A percentile compares a stretch with the other conserved stretches of the same genome.
These are phyloP conservation scores for Oreochromis mossambicus DNA, from an alignment of 2,797 vertebrate genomes.

Conservation along the genomic window DNA sequence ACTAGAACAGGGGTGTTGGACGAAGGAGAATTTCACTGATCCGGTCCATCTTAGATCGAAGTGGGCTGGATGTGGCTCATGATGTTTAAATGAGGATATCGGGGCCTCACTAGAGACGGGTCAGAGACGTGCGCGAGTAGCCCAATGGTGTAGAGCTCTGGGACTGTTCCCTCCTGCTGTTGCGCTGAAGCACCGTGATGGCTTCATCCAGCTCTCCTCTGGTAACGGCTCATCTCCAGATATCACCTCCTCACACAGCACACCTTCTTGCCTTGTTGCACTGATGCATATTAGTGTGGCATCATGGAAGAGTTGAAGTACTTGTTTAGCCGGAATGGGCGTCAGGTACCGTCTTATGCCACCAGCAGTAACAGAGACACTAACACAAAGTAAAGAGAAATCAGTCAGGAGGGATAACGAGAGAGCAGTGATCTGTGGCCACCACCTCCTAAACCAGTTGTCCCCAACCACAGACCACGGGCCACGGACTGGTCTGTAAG, in stretches of 20 bases:
- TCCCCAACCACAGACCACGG: no score
- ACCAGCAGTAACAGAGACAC: neutral
- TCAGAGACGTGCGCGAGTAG: accelerated
- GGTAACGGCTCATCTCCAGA: neutral
- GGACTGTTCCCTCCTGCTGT: neutral
- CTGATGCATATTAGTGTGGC: neutral
- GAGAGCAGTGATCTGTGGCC: neutral
- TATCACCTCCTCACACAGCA: neutral
- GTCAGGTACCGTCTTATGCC: no score
- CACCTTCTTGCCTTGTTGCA: accelerated
- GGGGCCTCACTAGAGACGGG: no score
- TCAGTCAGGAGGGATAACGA: neutral
- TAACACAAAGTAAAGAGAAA: neutral
- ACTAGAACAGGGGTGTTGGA: neutral
- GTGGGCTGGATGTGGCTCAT: neutral
- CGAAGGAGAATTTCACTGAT: neutral
- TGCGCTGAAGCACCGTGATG: no score
- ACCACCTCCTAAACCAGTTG: neutral
- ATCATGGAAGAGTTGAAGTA: no score
- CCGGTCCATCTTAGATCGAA: neutral
- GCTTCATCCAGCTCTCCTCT: neutral
- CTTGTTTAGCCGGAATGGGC: no score
- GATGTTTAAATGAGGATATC: neutral
- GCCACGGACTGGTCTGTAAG: no score
- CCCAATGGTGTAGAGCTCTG: neutral